These are phyloP conservation scores for Nomada ruficornis DNA, from an alignment of 2,888 invertebrate genomes.

Conservation along the genomic window DNA sequence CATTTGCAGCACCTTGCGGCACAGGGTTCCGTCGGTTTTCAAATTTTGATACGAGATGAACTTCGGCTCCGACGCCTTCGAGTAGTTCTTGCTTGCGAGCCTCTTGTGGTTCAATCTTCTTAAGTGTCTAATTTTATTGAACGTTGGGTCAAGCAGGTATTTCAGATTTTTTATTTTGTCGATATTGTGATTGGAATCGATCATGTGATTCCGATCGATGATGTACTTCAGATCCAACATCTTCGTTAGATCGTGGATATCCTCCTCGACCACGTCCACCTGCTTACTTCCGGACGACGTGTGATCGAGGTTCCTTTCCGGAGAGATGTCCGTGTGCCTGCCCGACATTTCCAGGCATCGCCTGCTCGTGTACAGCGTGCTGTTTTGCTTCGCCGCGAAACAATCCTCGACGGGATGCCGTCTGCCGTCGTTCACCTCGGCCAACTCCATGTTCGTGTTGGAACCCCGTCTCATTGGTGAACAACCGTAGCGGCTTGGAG, in stretches of 20 bases:
- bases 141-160: constrained; percentile 80
- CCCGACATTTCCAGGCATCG: constrained; percentile 73
- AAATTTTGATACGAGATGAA: constrained; percentile 81
- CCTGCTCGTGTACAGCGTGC: constrained; percentile 69
- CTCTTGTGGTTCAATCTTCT: constrained; percentile 77
- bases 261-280: constrained; percentile 77
- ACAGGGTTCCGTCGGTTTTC: constrained; percentile 71
- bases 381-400: constrained; percentile 77
- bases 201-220: constrained; percentile 78
- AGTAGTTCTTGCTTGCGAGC: constrained; percentile 66
- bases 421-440: constrained; percentile 78
- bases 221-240: constrained; percentile 81
- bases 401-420: constrained; percentile 78
- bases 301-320: constrained; percentile 72
- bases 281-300: constrained; percentile 70
- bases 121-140: constrained; percentile 80
- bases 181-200: constrained; percentile 82
- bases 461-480: constrained; percentile 79
- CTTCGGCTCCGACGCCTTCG: constrained; percentile 73
- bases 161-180: constrained; percentile 80
- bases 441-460: constrained; percentile 79
- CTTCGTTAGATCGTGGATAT: constrained; percentile 79
- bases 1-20: constrained; percentile 69
- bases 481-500: constrained; percentile 80
- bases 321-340: constrained; percentile 76